Conservation (phyloP, 2,797 vertebrate genomes). For the Neosilurus mollespiculum region DNA sequence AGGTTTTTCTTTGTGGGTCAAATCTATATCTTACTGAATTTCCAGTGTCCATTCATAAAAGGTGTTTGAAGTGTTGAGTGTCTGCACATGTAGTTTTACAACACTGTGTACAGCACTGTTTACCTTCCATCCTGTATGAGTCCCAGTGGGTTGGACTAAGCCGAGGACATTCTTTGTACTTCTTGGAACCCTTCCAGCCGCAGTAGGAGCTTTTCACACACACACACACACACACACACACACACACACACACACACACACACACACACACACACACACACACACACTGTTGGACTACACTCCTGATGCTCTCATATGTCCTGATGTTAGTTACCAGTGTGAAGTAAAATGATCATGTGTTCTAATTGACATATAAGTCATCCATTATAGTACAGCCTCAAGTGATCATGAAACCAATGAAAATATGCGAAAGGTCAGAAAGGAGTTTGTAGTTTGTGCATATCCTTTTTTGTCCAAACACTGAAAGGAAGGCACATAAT, state of each 20-base stretch:
- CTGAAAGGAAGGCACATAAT: not conserved
- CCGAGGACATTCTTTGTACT: slow-evolving; percentile 43
- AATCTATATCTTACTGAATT: not conserved
- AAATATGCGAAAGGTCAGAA: not conserved
- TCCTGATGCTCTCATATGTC: slow-evolving; percentile 33
- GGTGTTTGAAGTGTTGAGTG: not conserved
- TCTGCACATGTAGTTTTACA: slow-evolving; percentile 2
- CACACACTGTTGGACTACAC: not conserved
- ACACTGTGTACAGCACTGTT: slow-evolving; percentile 21
- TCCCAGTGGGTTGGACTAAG: slow-evolving; percentile 39
- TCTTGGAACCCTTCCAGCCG: slow-evolving; percentile 41
- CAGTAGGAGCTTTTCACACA: slow-evolving; percentile 23
- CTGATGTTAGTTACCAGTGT: slow-evolving; percentile 32
- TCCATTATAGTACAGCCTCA: slow-evolving; percentile 7
- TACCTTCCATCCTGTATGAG: slow-evolving; percentile 32
- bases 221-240: not conserved
- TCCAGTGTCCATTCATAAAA: not conserved
- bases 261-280: not conserved
- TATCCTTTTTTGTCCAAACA: not conserved
- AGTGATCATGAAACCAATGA: slow-evolving; percentile 1
- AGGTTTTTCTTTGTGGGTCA: too few relatives aligned
- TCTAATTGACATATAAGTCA: not conserved
- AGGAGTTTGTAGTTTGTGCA: not conserved
- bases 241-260: slow-evolving; percentile 5
- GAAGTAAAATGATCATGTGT: slow-evolving; percentile 25